phyloP scores from a whole-genome alignment of 2,797 vertebrate species.

The Sebastes dallii region DNA sequence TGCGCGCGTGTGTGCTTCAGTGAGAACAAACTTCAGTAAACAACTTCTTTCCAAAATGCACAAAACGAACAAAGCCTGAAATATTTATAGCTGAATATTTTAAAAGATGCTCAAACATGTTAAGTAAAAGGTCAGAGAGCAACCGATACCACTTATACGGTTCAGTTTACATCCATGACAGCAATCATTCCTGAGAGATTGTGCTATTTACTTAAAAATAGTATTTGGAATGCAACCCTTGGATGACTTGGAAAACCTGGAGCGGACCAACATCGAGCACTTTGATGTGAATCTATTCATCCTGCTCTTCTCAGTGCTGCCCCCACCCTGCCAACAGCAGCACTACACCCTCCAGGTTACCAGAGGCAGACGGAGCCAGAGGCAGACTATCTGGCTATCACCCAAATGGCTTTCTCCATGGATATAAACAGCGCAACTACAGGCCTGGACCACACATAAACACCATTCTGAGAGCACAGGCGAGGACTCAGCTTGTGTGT shows the following conservation, averaged over 20 bases:
- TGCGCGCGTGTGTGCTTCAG: neutral
- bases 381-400: constrained; percentile 73
- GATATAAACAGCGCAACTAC: constrained; percentile 77
- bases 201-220: neutral
- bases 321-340: constrained; percentile 39
- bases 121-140: neutral
- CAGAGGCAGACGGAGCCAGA: constrained; percentile 65
- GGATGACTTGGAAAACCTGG: neutral
- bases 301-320: constrained; percentile 50
- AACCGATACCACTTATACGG: neutral
- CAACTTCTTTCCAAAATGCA: neutral
- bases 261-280: neutral
- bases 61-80: neutral
- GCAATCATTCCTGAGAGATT: neutral
- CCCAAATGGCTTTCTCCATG: constrained; percentile 78
- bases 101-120: neutral
- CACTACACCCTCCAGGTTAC: constrained; percentile 41
- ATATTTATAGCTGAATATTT: neutral
- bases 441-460: constrained; percentile 79
- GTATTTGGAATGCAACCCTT: neutral
- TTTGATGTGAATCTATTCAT: neutral
- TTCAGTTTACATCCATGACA: neutral
- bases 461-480: constrained; percentile 61
- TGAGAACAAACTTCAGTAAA: neutral
- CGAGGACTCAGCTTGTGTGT: constrained; percentile 26